These are phyloP conservation scores for Dendrophyllia cribrosa DNA, from an alignment of 64 coral and sea anemone genomes.

Conservation along the genomic window DNA sequence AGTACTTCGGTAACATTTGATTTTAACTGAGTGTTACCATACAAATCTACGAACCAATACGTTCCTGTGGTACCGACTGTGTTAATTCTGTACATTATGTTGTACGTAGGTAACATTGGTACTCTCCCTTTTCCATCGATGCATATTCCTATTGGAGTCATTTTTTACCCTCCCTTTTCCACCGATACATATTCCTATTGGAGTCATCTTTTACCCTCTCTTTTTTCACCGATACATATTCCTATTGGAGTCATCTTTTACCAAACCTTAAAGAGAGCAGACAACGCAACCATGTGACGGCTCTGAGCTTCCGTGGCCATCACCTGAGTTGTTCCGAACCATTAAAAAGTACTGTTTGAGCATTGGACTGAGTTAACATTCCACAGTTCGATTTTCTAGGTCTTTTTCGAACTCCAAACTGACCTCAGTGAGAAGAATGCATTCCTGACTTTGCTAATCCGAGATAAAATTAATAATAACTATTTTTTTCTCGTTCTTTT, in stretches of 20 bases:
- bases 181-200: neutral
- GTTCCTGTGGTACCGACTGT: neutral
- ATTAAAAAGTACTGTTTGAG: slow-evolving; percentile 5
- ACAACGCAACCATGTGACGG: neutral
- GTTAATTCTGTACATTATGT: neutral
- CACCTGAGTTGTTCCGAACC: neutral
- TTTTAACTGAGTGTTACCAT: slow-evolving; percentile 20
- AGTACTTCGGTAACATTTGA: neutral
- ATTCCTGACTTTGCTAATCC: slow-evolving; percentile 33
- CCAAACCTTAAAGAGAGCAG: neutral
- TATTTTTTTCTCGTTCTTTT: neutral
- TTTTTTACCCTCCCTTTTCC: neutral
- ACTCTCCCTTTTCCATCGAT: too few species aligned
- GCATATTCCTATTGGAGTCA: neutral
- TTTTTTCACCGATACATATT: neutral
- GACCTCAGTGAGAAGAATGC: slow-evolving; percentile 35
- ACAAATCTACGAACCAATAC: neutral
- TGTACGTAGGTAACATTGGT: neutral
- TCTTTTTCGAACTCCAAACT: slow-evolving; percentile 17
- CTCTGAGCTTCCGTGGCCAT: slow-evolving; percentile 4
- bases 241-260: neutral
- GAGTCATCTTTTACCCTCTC: neutral
- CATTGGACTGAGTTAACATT: neutral
- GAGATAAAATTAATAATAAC: slow-evolving; percentile 6
- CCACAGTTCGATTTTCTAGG: neutral